Evolutionary conservation across 1,140 invertebrate genomes (phyloP).

Genomic region (Philotrypesis tridentata): DNA sequence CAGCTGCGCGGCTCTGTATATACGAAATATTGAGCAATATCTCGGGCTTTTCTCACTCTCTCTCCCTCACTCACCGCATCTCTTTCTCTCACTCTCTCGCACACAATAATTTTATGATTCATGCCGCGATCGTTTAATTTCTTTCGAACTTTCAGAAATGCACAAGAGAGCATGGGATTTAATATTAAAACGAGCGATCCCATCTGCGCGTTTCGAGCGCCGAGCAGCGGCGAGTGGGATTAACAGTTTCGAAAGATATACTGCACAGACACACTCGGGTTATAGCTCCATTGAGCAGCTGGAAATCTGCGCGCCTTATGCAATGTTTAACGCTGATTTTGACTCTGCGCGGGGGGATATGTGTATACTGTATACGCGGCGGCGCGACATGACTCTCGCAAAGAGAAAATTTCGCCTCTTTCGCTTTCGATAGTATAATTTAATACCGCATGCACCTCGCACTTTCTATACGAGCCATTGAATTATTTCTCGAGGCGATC

Average conservation of each 20-base stretch:
- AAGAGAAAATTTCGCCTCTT: constrained; percentile 17
- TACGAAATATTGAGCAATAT: constrained; percentile 6
- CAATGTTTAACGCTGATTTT: constrained; percentile 9
- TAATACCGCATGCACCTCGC: not conserved
- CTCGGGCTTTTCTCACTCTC: not conserved
- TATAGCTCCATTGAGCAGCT: constrained; percentile 13
- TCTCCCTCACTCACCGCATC: too few relatives aligned
- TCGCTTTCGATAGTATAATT: not conserved
- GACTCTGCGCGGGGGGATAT: too few relatives aligned
- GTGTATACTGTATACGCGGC: not conserved
- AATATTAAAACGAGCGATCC: constrained; percentile 8
- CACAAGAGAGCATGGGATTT: not conserved
- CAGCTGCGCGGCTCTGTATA: not conserved
- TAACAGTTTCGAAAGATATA: constrained; percentile 2
- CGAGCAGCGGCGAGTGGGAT: not conserved
- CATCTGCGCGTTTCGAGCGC: not conserved
- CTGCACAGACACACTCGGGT: not conserved
- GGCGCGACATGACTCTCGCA: too few relatives aligned
- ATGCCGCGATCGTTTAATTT: constrained; percentile 22
- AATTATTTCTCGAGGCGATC: not conserved
- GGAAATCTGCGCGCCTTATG: not conserved
- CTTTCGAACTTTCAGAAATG: not conserved
- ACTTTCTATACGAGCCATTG: not conserved
- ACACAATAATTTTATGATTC: constrained; percentile 24
- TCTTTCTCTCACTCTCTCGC: not conserved